These are phyloP conservation scores for Xiphorhynchus elegans DNA, from an alignment of 2,113 vertebrate species.

Conservation along the genomic window DNA sequence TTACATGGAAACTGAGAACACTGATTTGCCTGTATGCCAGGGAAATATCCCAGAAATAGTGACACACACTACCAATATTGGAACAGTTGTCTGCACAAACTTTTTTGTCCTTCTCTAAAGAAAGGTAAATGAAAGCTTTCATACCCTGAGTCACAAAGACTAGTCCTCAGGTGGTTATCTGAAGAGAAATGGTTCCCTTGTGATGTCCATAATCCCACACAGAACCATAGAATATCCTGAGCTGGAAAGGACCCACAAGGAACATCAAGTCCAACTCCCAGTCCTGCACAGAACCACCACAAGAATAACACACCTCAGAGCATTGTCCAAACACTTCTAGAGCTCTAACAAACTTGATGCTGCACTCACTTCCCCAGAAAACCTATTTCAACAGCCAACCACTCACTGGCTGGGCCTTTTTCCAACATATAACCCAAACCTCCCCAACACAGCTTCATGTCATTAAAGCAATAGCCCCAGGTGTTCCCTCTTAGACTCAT, in stretches of 20 bases:
- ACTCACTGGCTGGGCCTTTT: rapidly evolving
- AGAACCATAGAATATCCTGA: neutral
- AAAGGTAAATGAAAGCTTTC: neutral
- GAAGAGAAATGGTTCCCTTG: neutral
- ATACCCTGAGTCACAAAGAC: neutral
- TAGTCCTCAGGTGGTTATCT: neutral
- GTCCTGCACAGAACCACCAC: neutral
- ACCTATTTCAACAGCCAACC: neutral
- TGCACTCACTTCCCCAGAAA: rapidly evolving
- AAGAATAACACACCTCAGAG: neutral
- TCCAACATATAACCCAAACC: neutral
- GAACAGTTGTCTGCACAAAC: neutral
- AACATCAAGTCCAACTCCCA: neutral
- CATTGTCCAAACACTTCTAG: neutral
- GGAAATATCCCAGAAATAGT: neutral
- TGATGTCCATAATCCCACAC: rapidly evolving
- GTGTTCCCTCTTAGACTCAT: neutral
- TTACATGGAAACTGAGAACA: neutral
- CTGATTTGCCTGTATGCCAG: neutral
- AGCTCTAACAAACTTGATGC: neutral
- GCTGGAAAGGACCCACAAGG: neutral
- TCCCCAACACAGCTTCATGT: neutral
- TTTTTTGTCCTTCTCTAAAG: neutral
- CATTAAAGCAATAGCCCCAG: neutral
- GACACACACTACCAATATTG: neutral